Percentiles rank a stretch among this genome's conserved stretches.
phyloP scores from a whole-genome alignment of 2,113 vertebrate species.

The Pedetes capensis region DNA sequence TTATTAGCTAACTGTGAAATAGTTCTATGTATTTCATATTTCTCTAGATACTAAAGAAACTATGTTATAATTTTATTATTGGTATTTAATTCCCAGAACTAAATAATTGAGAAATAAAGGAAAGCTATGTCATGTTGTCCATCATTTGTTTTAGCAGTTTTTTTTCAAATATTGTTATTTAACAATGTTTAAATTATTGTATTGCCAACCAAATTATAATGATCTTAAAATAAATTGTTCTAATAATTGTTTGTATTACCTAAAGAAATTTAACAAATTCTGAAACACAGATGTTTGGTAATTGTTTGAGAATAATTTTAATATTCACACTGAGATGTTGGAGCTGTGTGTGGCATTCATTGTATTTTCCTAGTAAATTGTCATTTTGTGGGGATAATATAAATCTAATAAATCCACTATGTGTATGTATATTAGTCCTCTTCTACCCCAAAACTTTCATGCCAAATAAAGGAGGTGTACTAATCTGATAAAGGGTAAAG shows the following conservation, averaged over 20 bases:
- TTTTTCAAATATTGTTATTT: slow-evolving; percentile 9
- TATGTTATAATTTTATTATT: not conserved
- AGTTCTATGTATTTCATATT: not conserved
- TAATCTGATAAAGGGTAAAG: not conserved
- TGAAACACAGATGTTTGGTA: not conserved
- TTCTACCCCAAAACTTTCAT: not conserved
- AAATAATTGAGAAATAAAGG: not conserved
- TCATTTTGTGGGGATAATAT: not conserved
- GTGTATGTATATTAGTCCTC: not conserved
- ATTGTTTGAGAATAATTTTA: not conserved
- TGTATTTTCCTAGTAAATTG: not conserved
- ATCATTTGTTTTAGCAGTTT: not conserved
- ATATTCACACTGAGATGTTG: not conserved
- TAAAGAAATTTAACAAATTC: not conserved
- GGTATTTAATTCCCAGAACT: not conserved
- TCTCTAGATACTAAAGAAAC: not conserved
- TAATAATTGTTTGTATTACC: not conserved
- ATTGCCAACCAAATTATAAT: not conserved
- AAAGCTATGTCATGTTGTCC: not conserved
- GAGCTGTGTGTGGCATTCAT: not conserved
- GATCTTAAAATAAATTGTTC: not conserved
- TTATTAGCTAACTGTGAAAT: not conserved
- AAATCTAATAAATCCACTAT: not conserved
- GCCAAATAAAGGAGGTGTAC: not conserved
- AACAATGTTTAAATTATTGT: slow-evolving; percentile 18